Evolutionary conservation across 2,888 invertebrate genomes (phyloP).

Genomic region (Acanthosepion esculentum): DNA sequence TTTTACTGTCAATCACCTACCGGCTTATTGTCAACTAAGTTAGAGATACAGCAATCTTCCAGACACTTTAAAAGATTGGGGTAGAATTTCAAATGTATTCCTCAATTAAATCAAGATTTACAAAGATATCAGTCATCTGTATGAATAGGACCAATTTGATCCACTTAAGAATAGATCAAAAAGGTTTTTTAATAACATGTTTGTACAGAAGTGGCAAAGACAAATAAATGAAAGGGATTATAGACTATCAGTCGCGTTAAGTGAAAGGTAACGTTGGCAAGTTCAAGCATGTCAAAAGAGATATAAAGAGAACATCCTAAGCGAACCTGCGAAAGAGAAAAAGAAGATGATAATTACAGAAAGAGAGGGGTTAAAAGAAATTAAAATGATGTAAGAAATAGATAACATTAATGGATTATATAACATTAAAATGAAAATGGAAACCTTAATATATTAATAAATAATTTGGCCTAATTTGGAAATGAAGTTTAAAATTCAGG

Average conservation of each 20-base stretch:
- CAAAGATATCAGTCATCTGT: conserved; percentile 2
- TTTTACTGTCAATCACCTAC: not conserved
- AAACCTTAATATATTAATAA: too few relatives aligned
- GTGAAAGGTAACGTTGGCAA: not conserved
- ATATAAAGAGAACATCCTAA: too few relatives aligned
- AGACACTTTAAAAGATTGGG: not conserved
- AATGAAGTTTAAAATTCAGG: too few relatives aligned
- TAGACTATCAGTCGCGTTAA: not conserved
- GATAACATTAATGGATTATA: too few relatives aligned
- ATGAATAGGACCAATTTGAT: not conserved
- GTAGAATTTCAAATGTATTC: not conserved
- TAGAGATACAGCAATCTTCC: not conserved
- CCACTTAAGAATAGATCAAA: not conserved
- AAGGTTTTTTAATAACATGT: not conserved
- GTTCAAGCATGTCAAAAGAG: not conserved
- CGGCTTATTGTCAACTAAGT: not conserved
- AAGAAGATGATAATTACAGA: too few relatives aligned
- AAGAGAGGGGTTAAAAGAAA: too few relatives aligned
- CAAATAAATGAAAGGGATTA: conserved; percentile 9
- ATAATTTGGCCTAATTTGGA: too few relatives aligned
- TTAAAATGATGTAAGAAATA: too few relatives aligned
- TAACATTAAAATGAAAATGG: too few relatives aligned
- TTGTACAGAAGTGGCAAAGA: not conserved
- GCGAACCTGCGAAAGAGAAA: too few relatives aligned
- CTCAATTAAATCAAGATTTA: not conserved